Conservation (phyloP, 2,113 vertebrate genomes). For the Eleginops maclovinus region DNA sequence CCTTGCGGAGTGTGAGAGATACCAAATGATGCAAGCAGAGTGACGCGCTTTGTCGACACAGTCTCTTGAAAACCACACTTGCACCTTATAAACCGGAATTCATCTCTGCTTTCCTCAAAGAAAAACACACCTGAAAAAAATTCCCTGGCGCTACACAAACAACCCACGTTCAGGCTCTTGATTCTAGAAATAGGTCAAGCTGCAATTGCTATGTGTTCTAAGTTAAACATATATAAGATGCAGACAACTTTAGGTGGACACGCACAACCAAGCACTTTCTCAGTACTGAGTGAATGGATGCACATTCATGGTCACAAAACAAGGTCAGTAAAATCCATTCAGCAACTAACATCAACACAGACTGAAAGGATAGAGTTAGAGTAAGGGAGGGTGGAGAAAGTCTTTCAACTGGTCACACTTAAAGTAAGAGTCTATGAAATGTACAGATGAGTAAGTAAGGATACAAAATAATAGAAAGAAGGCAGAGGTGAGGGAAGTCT, state of each 20-base stretch:
- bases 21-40: constrained; percentile 48
- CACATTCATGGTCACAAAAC: constrained; percentile 44
- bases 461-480: constrained; percentile 10
- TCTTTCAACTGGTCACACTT: constrained; percentile 48
- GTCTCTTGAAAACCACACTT: constrained; percentile 55
- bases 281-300: constrained; percentile 25
- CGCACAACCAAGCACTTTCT: constrained; percentile 8
- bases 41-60: constrained; percentile 58
- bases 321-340: constrained; percentile 48
- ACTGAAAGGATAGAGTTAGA: constrained; percentile 35
- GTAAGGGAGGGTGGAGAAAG: constrained; percentile 42
- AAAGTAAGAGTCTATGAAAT: constrained; percentile 53
- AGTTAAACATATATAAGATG: constrained; percentile 25
- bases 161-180: constrained; percentile 20
- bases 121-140: constrained; percentile 30
- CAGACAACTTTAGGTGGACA: constrained; percentile 15
- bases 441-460: constrained; percentile 49
- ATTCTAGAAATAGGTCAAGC: constrained; percentile 41
- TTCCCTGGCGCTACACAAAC: constrained; percentile 40
- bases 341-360: constrained; percentile 29
- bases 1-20: constrained; percentile 47
- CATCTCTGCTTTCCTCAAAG: constrained; percentile 28
- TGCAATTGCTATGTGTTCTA: constrained; percentile 41
- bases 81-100: constrained; percentile 19
- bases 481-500: constrained; percentile 50